Conservation (phyloP, 2,797 vertebrate genomes). For the Malurus splendens region DNA sequence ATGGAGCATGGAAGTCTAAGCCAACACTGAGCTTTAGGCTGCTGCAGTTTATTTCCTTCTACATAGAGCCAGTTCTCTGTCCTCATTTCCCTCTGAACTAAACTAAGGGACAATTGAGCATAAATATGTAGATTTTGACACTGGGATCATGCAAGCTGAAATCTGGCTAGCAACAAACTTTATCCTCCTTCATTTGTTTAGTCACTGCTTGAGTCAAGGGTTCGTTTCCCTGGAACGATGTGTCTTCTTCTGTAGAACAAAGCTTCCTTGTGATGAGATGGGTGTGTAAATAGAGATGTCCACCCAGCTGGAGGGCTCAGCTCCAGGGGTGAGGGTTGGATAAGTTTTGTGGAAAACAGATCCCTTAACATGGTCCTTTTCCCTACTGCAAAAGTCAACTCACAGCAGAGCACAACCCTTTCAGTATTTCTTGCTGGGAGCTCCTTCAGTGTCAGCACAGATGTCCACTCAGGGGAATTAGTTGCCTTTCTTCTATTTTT, state of each 20-base stretch:
- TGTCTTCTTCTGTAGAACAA: neutral
- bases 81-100: neutral
- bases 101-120: neutral
- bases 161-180: neutral
- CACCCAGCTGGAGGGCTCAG: neutral
- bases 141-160: neutral
- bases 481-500: slow-evolving; percentile 7
- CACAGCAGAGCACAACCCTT: neutral
- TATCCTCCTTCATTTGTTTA: neutral
- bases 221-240: neutral
- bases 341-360: neutral
- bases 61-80: neutral
- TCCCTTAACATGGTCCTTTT: neutral
- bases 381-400: neutral
- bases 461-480: neutral
- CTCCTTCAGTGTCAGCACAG: neutral
- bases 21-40: neutral
- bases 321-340: neutral
- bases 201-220: neutral
- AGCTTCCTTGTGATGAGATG: neutral
- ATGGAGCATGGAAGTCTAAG: neutral
- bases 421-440: neutral
- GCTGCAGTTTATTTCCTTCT: neutral
- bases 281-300: neutral
- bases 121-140: neutral